A percentile compares a stretch with the other conserved stretches of the same genome.
Evolutionary conservation across 2,797 vertebrate genomes (phyloP).

Genomic region (Sphenodon punctatus): DNA sequence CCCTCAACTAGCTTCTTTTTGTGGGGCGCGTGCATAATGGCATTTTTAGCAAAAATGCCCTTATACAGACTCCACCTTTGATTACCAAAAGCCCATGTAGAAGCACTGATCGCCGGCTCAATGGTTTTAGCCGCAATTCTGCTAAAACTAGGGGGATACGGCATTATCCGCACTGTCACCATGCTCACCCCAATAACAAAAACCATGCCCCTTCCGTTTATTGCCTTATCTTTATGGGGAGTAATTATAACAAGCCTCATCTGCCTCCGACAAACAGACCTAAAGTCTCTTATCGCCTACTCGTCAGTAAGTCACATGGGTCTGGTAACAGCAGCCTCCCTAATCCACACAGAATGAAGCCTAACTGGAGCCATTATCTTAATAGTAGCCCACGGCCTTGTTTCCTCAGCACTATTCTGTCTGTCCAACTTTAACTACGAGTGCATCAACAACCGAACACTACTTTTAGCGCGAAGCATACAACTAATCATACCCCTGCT

Average conservation of each 20-base stretch:
- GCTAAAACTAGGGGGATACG: conserved; percentile 41
- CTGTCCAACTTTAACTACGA: conserved; percentile 59
- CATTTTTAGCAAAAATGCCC: conserved; percentile 62
- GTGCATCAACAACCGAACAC: conserved; percentile 8
- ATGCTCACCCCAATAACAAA: fast-evolving
- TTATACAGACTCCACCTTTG: conserved; percentile 42
- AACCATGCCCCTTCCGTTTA: fast-evolving
- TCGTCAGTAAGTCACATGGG: conserved; percentile 68
- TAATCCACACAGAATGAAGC: conserved; percentile 40
- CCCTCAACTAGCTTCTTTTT: neutral
- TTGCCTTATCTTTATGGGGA: fast-evolving
- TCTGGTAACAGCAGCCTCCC: fast-evolving
- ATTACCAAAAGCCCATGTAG: neutral
- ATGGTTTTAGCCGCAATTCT: conserved; percentile 35
- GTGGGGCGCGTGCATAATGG: neutral
- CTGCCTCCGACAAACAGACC: conserved; percentile 26
- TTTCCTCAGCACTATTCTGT: conserved; percentile 58
- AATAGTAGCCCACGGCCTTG: conserved; percentile 48
- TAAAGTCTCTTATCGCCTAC: conserved; percentile 65
- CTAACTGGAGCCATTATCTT: conserved; percentile 9
- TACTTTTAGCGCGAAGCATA: fast-evolving
- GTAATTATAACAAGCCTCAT: conserved; percentile 29
- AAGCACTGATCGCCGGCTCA: conserved; percentile 23
- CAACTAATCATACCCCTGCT: fast-evolving
- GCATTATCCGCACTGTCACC: fast-evolving